These are phyloP conservation scores for Aleiodes sp. DNA, from an alignment of 1,140 invertebrate species.

Conservation along the genomic window DNA sequence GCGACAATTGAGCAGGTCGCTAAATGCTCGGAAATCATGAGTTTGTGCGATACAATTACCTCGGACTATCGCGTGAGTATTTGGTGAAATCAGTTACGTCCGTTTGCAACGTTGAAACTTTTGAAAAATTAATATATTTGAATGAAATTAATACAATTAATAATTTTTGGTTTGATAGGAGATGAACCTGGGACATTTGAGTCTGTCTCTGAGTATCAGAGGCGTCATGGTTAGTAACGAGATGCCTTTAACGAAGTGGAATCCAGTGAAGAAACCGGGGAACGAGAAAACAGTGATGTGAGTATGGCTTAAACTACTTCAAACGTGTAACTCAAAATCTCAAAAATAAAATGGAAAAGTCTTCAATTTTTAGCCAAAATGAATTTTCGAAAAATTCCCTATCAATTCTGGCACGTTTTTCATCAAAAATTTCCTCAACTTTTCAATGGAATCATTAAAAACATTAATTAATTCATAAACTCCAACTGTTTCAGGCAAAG, in stretches of 20 bases:
- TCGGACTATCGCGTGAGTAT: constrained; percentile 73
- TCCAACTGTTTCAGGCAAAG: constrained; percentile 19
- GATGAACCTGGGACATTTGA: constrained; percentile 51
- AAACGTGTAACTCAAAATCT: background rate
- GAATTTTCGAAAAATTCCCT: no score
- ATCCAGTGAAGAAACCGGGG: constrained; percentile 73
- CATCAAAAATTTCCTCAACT: no score
- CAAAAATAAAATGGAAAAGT: background rate
- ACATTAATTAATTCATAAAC: no score
- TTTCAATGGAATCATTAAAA: no score
- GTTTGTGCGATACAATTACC: constrained; percentile 71
- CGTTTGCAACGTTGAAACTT: constrained; percentile 14
- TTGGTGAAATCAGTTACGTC: no score
- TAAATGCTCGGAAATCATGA: constrained; percentile 69
- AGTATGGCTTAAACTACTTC: constrained; percentile 18
- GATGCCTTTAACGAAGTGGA: constrained; percentile 74
- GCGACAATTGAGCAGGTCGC: constrained; percentile 68
- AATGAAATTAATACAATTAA: background rate
- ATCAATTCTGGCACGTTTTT: no score
- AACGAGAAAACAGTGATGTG: constrained; percentile 53
- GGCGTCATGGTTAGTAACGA: constrained; percentile 77
- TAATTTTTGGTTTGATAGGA: constrained; percentile 48
- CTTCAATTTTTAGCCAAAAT: background rate
- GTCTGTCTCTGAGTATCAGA: constrained; percentile 67
- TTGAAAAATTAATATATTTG: constrained; percentile 24